Percentiles rank a stretch among this genome's conserved stretches.
phyloP scores from a whole-genome alignment of 1,140 invertebrate genomes.

The Berghia stephanieae region DNA sequence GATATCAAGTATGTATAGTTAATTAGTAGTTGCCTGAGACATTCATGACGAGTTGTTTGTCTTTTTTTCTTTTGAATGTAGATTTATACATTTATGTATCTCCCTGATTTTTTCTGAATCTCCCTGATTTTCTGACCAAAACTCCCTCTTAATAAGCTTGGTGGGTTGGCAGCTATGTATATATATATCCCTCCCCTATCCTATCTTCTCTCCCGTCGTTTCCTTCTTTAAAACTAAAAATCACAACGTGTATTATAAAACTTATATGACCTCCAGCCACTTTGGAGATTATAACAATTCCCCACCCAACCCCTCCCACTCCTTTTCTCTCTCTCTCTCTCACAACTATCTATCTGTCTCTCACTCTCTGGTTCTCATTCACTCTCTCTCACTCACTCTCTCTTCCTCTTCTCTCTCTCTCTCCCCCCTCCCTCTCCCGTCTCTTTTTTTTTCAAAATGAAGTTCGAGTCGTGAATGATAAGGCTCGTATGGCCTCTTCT shows the following conservation, averaged over 20 bases:
- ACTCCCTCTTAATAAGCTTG: neutral
- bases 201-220: no score
- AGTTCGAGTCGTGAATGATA: neutral
- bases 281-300: neutral
- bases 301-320: neutral
- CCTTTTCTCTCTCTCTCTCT: conserved; percentile 17
- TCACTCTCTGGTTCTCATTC: neutral
- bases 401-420: neutral
- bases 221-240: no score
- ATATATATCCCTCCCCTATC: no score
- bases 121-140: neutral
- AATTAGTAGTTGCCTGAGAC: no score
- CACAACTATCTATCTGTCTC: conserved; percentile 18
- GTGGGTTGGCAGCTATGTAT: neutral
- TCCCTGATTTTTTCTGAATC: neutral
- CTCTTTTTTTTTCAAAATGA: neutral
- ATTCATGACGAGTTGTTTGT: no score
- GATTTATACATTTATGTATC: no score
- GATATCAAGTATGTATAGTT: no score
- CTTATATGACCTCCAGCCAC: neutral
- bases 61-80: no score
- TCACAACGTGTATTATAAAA: no score
- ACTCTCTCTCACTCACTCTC: neutral
- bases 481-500: neutral
- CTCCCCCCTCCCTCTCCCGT: neutral